Percentiles rank a stretch among this genome's conserved stretches.
Evolutionary conservation across 2,113 vertebrate species (phyloP).

Genomic region (Actenoides lindsayi): DNA sequence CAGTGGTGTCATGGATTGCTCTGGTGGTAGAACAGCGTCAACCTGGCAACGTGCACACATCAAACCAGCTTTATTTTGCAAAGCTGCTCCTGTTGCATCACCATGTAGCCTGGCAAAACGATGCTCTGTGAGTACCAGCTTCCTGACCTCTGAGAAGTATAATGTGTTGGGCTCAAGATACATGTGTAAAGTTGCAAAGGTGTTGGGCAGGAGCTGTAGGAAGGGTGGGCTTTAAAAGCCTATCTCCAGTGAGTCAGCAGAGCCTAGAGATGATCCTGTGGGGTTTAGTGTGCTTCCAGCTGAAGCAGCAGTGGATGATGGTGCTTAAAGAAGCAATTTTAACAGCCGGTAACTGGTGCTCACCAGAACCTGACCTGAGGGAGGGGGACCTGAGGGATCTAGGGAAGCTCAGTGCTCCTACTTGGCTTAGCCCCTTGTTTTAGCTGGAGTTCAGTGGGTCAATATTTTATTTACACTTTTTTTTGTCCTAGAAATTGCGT

Average conservation of each 20-base stretch:
- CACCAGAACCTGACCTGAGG: not conserved
- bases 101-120: not conserved
- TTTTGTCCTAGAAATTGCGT: not conserved
- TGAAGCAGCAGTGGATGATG: not conserved
- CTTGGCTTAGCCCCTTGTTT: not conserved
- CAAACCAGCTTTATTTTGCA: not conserved
- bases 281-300: not conserved
- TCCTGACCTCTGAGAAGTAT: not conserved
- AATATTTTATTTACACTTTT: not conserved
- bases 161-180: not conserved
- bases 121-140: not conserved
- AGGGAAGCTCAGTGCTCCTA: not conserved
- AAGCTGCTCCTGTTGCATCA: not conserved
- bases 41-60: accelerated
- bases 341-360: not conserved
- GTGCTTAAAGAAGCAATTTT: not conserved
- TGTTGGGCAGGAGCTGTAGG: not conserved
- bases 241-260: not conserved
- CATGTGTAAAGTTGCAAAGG: not conserved
- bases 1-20: accelerated
- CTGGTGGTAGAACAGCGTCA: not conserved
- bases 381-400: not conserved
- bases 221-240: not conserved
- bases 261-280: not conserved
- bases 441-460: not conserved